Conservation (phyloP, 2,797 vertebrate species). For the Karalla daura region DNA sequence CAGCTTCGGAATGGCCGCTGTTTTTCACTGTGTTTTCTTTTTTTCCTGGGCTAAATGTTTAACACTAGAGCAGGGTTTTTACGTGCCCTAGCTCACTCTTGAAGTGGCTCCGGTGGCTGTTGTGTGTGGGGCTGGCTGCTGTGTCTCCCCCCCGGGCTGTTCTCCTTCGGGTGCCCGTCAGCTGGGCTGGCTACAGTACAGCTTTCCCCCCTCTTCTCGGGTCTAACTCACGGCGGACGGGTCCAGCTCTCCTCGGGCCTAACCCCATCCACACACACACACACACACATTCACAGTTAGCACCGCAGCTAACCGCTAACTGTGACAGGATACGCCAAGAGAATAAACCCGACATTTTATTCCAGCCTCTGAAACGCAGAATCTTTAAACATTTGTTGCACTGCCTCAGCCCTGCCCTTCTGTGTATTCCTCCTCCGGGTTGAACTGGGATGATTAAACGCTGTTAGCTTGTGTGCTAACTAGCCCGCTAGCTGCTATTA, state of each 20-base stretch:
- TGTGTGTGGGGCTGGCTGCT: conserved; percentile 52
- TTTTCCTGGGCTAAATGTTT: conserved; percentile 64
- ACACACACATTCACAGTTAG: conserved; percentile 33
- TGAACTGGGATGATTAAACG: conserved; percentile 19
- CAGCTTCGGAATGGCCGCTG: conserved; percentile 88
- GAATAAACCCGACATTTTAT: neutral
- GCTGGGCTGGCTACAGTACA: conserved; percentile 68
- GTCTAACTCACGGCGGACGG: conserved; percentile 62
- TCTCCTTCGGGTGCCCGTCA: too few species aligned
- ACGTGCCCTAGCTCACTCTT: neutral
- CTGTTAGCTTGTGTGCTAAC: conserved; percentile 60
- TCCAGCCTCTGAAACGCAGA: fast-evolving
- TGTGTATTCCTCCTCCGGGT: conserved; percentile 9
- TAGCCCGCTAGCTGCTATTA: conserved; percentile 65
- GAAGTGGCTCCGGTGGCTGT: conserved; percentile 25
- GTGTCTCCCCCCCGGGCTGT: too few species aligned
- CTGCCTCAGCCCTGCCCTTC: neutral
- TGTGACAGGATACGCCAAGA: neutral
- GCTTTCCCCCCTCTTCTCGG: conserved; percentile 61
- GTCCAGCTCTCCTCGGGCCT: conserved; percentile 68
- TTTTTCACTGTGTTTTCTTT: conserved; percentile 76
- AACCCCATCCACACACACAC: conserved; percentile 74
- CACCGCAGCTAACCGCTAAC: conserved; percentile 12
- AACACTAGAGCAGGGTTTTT: conserved; percentile 25
- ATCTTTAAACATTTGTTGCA: neutral